phyloP scores from a whole-genome alignment of 2,888 invertebrate species.

The Rhamphomyia laevipes region DNA sequence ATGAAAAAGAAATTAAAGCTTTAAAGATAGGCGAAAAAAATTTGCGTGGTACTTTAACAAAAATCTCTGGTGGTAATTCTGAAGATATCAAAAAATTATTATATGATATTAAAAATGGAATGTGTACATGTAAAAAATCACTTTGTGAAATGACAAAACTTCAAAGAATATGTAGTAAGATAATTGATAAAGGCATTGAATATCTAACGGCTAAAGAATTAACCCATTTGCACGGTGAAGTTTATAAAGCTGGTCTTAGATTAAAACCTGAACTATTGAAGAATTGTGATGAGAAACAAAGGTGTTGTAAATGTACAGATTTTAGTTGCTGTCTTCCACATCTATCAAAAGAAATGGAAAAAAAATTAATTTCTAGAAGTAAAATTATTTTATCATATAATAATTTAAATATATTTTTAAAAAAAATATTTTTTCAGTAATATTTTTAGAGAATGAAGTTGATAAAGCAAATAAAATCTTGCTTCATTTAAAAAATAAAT shows the following conservation, averaged over 20 bases:
- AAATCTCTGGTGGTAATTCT: not conserved
- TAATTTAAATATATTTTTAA: not conserved
- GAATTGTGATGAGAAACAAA: constrained; percentile 9
- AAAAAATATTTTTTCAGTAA: constrained; percentile 19
- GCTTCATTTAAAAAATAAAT: constrained; percentile 18
- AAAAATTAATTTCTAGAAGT: constrained; percentile 29
- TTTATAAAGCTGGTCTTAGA: constrained; percentile 26
- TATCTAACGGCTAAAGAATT: constrained; percentile 26
- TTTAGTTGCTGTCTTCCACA: constrained; percentile 21
- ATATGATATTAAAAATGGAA: not conserved
- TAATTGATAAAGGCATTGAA: constrained; percentile 27
- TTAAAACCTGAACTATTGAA: constrained; percentile 19
- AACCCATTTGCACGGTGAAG: constrained; percentile 27
- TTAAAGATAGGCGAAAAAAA: constrained; percentile 2
- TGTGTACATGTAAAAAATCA: not conserved
- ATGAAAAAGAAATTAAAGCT: constrained; percentile 9
- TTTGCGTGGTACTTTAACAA: not conserved
- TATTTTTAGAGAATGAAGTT: constrained; percentile 28
- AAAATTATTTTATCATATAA: constrained; percentile 1
- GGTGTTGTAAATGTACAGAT: constrained; percentile 27
- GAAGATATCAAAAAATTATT: not conserved
- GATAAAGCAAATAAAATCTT: constrained; percentile 25
- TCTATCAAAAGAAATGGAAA: constrained; percentile 23
- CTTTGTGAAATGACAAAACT: constrained; percentile 17
- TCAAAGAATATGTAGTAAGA: constrained; percentile 27